These are phyloP conservation scores for Lasioglossum malachurum DNA, from an alignment of 2,888 invertebrate species.

Conservation along the genomic window DNA sequence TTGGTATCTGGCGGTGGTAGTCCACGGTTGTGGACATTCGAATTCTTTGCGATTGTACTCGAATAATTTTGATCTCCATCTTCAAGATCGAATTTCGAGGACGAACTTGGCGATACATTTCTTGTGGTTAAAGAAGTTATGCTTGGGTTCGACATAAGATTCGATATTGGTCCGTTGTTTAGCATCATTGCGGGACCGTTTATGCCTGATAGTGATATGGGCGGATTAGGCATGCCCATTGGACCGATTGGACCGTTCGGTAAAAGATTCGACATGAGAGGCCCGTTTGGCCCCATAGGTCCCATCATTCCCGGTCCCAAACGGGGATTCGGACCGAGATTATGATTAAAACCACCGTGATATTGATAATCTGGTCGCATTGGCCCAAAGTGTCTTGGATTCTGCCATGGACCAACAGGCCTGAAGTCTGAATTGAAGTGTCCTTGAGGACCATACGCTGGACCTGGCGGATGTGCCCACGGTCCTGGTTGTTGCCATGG, in stretches of 20 bases:
- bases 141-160: constrained; percentile 63
- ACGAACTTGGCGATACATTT: constrained; percentile 72
- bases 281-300: constrained; percentile 77
- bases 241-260: constrained; percentile 76
- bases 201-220: constrained; percentile 68
- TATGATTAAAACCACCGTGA: constrained; percentile 79
- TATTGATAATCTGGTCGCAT: constrained; percentile 82
- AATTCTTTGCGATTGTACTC: constrained; percentile 49
- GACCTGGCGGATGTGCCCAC: constrained; percentile 82
- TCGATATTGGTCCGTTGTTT: constrained; percentile 73
- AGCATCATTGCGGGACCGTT: constrained; percentile 77
- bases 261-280: constrained; percentile 75
- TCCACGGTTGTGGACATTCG: constrained; percentile 76
- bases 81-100: constrained; percentile 73
- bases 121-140: constrained; percentile 59
- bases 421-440: constrained; percentile 80
- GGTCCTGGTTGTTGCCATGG: constrained; percentile 79
- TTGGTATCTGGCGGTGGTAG: constrained; percentile 84
- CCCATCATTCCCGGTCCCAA: constrained; percentile 78
- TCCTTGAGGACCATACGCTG: constrained; percentile 71
- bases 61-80: constrained; percentile 70
- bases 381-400: constrained; percentile 81
- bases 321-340: constrained; percentile 75
- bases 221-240: constrained; percentile 70
- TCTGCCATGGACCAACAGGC: constrained; percentile 82